Evolutionary conservation across 2,113 vertebrate genomes (phyloP).

Genomic region (Malurus cyaneus): DNA sequence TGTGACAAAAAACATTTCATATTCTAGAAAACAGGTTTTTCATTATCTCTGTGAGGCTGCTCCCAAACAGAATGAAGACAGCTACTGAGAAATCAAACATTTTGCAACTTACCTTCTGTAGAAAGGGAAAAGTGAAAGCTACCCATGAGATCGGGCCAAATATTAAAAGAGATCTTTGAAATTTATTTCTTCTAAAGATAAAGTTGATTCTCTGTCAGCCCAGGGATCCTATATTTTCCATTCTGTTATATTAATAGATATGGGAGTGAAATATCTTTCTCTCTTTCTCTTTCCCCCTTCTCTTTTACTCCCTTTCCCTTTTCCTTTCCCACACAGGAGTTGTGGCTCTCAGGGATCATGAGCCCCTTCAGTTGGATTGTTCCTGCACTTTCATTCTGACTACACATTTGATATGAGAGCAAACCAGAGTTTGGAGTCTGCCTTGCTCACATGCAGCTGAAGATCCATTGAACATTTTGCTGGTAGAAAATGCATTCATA

Average conservation of each 20-base stretch:
- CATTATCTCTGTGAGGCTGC: neutral
- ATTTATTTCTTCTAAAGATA: neutral
- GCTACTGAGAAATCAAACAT: neutral
- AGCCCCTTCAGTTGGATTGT: neutral
- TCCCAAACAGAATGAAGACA: neutral
- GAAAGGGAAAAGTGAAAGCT: neutral
- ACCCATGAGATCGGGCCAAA: neutral
- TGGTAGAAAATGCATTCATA: neutral
- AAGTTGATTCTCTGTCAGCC: neutral
- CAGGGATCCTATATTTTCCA: neutral
- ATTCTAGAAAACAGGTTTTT: neutral
- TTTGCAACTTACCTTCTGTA: neutral
- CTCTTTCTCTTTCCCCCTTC: accelerated
- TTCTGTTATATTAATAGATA: neutral
- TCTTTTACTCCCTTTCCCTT: too few relatives aligned
- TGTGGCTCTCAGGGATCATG: neutral
- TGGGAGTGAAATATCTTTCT: neutral
- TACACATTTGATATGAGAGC: neutral
- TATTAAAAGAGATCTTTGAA: neutral
- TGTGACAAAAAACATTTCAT: neutral
- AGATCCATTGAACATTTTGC: neutral
- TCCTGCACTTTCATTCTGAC: neutral
- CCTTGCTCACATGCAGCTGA: neutral
- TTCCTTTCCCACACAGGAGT: neutral
- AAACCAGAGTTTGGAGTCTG: neutral